Conservation (phyloP, 2,888 invertebrate genomes). For the Ctenicera cuprea region DNA sequence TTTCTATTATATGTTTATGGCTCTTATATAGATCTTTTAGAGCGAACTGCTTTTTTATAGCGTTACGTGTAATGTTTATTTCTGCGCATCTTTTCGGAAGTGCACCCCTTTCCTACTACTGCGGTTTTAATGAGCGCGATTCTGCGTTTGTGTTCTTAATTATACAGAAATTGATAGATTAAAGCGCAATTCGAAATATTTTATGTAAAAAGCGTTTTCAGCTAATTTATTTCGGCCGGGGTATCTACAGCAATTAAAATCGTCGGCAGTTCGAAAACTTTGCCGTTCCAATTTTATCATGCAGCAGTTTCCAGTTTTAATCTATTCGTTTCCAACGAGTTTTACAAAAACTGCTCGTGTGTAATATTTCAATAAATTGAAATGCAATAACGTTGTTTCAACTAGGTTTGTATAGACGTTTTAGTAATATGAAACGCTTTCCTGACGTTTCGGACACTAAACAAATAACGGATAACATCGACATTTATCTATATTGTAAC, state of each 20-base stretch:
- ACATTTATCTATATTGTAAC: too few species aligned
- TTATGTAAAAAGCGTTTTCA: conserved; percentile 25
- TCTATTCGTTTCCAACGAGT: conserved; percentile 27
- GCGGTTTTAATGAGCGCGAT: not conserved
- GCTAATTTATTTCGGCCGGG: conserved; percentile 25
- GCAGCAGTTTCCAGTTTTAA: conserved; percentile 26
- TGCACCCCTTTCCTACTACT: not conserved
- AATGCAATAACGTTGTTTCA: not conserved
- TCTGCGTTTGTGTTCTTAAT: not conserved
- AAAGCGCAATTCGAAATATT: conserved; percentile 20
- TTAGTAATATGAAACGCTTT: not conserved
- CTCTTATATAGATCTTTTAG: conserved; percentile 52
- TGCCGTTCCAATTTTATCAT: conserved; percentile 21
- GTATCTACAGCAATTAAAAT: conserved; percentile 34
- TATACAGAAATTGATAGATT: conserved; percentile 26
- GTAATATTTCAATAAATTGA: conserved; percentile 28
- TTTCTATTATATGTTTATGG: conserved; percentile 54
- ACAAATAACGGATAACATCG: not conserved
- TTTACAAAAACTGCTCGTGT: conserved; percentile 30
- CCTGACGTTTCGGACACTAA: not conserved
- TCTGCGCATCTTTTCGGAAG: conserved; percentile 20
- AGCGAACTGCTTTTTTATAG: conserved; percentile 47
- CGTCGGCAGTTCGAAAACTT: conserved; percentile 32
- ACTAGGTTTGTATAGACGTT: not conserved
- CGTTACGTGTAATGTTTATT: conserved; percentile 52